Conservation (phyloP, 2,797 vertebrate genomes). For the Trachurus trachurus region DNA sequence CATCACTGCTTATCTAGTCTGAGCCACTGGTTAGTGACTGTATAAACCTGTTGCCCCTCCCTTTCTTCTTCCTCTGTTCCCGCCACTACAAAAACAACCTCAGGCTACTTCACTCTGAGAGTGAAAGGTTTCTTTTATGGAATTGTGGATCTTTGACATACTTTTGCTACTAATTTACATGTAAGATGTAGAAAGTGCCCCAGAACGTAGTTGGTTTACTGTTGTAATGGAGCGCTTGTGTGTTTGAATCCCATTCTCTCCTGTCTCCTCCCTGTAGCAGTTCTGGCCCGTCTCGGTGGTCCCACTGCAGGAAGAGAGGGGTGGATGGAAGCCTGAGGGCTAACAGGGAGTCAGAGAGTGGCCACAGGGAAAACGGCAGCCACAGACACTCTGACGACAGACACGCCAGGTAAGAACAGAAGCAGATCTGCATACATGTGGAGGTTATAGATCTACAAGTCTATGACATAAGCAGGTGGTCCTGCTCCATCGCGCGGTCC, state of each 20-base stretch:
- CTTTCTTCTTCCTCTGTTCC: too few relatives aligned
- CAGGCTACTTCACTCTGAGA: too few relatives aligned
- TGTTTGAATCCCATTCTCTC: background rate
- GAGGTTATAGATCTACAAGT: background rate
- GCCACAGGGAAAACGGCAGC: background rate
- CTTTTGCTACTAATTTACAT: background rate
- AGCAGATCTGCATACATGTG: background rate
- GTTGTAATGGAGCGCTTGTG: background rate
- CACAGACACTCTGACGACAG: constrained; percentile 51
- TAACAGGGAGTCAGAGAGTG: constrained; percentile 16
- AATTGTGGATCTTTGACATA: too few relatives aligned
- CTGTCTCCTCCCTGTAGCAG: constrained; percentile 24
- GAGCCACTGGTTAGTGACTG: too few relatives aligned
- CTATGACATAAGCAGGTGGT: too few relatives aligned
- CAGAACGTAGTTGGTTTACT: background rate
- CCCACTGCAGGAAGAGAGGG: constrained; percentile 75
- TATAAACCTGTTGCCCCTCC: too few relatives aligned
- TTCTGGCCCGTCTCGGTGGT: constrained; percentile 59
- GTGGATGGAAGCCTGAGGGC: constrained; percentile 69
- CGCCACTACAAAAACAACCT: too few relatives aligned
- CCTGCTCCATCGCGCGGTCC: too few relatives aligned
- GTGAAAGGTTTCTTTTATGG: too few relatives aligned
- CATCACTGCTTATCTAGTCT: too few relatives aligned
- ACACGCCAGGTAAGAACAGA: constrained; percentile 59
- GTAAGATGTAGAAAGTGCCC: background rate